Conservation (phyloP, 2,888 invertebrate species). For the Leucozona laternaria region DNA sequence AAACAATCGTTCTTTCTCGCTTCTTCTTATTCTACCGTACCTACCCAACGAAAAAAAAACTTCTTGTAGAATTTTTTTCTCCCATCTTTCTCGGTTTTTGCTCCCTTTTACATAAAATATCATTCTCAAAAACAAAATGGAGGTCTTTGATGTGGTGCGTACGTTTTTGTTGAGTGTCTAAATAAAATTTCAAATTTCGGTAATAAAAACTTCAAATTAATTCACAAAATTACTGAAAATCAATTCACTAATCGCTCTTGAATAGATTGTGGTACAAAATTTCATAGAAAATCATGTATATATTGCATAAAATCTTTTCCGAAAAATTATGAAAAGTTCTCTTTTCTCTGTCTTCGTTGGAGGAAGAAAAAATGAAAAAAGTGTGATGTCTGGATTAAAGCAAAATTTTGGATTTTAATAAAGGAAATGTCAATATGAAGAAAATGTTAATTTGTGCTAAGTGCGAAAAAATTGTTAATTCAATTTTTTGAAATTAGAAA, state of each 20-base stretch:
- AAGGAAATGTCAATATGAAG: neutral
- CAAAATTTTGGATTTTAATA: slow-evolving; percentile 14
- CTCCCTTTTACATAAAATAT: slow-evolving; percentile 75
- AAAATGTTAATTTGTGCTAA: neutral
- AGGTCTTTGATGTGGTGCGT: slow-evolving; percentile 84
- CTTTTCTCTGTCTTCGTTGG: slow-evolving; percentile 20
- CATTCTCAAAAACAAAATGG: slow-evolving; percentile 83
- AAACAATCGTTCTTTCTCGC: slow-evolving; percentile 55
- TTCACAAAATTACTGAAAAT: slow-evolving; percentile 78
- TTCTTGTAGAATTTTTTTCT: slow-evolving; percentile 61
- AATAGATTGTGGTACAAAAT: slow-evolving; percentile 77
- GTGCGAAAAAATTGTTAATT: neutral
- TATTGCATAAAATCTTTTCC: slow-evolving; percentile 79
- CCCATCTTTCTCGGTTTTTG: slow-evolving; percentile 72
- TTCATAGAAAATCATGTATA: slow-evolving; percentile 77
- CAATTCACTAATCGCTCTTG: slow-evolving; percentile 76
- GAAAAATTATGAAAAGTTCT: slow-evolving; percentile 74
- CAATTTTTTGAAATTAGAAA: neutral
- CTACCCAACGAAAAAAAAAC: slow-evolving; percentile 40
- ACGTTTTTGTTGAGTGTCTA: slow-evolving; percentile 82
- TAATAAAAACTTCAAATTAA: slow-evolving; percentile 80
- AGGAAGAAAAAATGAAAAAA: slow-evolving; percentile 33
- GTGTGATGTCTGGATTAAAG: slow-evolving; percentile 69
- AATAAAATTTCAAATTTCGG: slow-evolving; percentile 82
- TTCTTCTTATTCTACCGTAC: slow-evolving; percentile 4